phyloP scores from a whole-genome alignment of 2,888 invertebrate species.

The Melanostoma scalare region DNA sequence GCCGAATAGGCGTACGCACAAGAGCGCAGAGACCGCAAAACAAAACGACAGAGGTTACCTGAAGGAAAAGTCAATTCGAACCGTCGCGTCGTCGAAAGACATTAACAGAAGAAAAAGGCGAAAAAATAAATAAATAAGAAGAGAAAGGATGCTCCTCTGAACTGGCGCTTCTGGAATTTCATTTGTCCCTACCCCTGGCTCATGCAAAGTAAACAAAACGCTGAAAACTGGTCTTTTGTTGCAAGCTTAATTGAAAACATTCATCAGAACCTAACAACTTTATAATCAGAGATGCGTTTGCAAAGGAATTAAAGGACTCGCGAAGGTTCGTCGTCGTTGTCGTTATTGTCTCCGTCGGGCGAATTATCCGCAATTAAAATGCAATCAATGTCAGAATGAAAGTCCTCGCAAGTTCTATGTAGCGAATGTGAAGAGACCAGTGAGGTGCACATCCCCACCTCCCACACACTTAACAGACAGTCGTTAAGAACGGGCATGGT shows the following conservation, averaged over 20 bases:
- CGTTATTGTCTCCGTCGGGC: constrained; percentile 1
- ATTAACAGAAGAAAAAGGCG: constrained; percentile 1
- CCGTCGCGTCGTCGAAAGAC: background rate
- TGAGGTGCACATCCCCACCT: background rate
- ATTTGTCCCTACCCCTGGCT: background rate
- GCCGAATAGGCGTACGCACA: constrained; percentile 48
- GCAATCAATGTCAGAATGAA: constrained; percentile 61
- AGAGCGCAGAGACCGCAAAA: constrained; percentile 12
- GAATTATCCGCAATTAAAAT: constrained; percentile 64
- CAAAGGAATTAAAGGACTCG: constrained; percentile 50
- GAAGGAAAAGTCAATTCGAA: constrained; percentile 29
- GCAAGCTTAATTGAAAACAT: constrained; percentile 62
- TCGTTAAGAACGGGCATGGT: background rate
- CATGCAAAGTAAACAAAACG: constrained; percentile 31
- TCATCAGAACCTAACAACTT: constrained; percentile 47
- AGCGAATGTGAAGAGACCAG: background rate
- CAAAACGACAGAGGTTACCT: constrained; percentile 25
- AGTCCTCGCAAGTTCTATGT: constrained; percentile 46
- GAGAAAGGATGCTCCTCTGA: constrained; percentile 32
- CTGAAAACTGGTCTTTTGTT: constrained; percentile 10
- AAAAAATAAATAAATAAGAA: background rate
- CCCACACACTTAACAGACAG: constrained; percentile 28
- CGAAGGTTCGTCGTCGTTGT: constrained; percentile 13
- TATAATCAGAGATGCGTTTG: constrained; percentile 48
- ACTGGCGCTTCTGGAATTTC: constrained; percentile 64